These are phyloP conservation scores for Dascyllus trimaculatus DNA, from an alignment of 2,113 vertebrate genomes.

Conservation along the genomic window DNA sequence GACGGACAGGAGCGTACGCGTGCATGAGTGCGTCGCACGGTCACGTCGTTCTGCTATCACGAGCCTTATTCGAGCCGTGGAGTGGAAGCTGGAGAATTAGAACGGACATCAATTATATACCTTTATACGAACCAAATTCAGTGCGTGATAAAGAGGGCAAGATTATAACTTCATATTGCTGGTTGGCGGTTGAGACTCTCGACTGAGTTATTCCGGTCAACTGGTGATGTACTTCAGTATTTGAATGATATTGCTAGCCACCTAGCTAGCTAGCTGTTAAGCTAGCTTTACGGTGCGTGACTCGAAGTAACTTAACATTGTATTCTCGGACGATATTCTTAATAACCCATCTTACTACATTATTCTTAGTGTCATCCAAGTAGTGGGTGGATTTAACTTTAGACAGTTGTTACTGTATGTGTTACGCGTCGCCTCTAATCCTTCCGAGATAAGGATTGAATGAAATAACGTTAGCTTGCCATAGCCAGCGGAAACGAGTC, in stretches of 20 bases:
- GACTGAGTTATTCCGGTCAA: constrained; percentile 34
- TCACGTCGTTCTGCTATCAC: constrained; percentile 82
- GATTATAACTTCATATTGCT: background rate
- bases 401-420: background rate
- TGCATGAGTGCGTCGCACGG: constrained; percentile 56
- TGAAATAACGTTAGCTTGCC: constrained; percentile 77
- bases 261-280: constrained; percentile 82
- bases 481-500: constrained; percentile 75
- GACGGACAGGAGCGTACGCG: constrained; percentile 61
- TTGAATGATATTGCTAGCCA: constrained; percentile 78
- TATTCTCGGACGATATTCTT: constrained; percentile 26
- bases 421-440: constrained; percentile 27
- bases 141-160: background rate
- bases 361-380: background rate
- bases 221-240: constrained; percentile 73
- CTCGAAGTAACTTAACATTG: constrained; percentile 63
- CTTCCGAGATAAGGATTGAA: constrained; percentile 75
- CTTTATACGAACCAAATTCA: constrained; percentile 1
- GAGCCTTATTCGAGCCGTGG: constrained; percentile 75
- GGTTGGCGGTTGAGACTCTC: constrained; percentile 8
- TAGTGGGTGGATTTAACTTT: background rate
- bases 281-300: constrained; percentile 80
- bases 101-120: constrained; percentile 56
- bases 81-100: constrained; percentile 62
- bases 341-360: background rate